Evolutionary conservation across 2,797 vertebrate species (phyloP), one percentile per base, ranked within the genome.

Genomic region (Acipenser oxyrinchus): DNA sequence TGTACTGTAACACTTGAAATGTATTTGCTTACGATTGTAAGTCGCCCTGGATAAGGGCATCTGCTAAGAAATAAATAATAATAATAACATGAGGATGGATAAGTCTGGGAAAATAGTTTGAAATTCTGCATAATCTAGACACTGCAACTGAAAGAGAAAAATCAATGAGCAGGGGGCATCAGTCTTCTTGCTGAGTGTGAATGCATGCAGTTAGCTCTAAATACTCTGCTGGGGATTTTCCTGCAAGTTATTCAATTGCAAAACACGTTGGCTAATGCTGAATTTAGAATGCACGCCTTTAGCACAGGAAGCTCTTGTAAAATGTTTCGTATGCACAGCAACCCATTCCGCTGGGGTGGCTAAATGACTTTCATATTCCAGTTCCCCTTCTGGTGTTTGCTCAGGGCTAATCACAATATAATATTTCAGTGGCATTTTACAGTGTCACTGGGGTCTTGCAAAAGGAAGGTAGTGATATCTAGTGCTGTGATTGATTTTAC

Each of bases 111-210:
- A 79, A 78, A 80, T 57, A 72, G 72, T 76, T 84, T 86, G 77
- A 76, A 73, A 75, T 72, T 53, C 62, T 83, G 80, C 75, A 77
- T 79, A 85, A 85, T 86, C 76, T 76, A 77, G 71, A 63, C 77
- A 82, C 76, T 75, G 77, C 69, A 53, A 69, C 72, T 64, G 77
- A 83, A 73, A 65, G 77, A 83, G 72, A 66, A 81, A 86, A 89
- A 86, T 89, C 86, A 85, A 85, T 85, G 80, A 81, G 65, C 70
- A 64, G 66, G 69, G 81, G 81, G 76, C 84, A 87, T 73, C 86
- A 86, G 88, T 90, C 83, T 86, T 72, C 73, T 82, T 81, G 76
- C 78, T 76, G 81, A 84, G 81, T 76, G 79, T 78, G 87, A 85
- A 88, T 72, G 79, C 73, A 88, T 72, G 79, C 73, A 78, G 83